Conservation (phyloP, 2,113 vertebrate genomes). For the Cricetomys ansorgei region DNA sequence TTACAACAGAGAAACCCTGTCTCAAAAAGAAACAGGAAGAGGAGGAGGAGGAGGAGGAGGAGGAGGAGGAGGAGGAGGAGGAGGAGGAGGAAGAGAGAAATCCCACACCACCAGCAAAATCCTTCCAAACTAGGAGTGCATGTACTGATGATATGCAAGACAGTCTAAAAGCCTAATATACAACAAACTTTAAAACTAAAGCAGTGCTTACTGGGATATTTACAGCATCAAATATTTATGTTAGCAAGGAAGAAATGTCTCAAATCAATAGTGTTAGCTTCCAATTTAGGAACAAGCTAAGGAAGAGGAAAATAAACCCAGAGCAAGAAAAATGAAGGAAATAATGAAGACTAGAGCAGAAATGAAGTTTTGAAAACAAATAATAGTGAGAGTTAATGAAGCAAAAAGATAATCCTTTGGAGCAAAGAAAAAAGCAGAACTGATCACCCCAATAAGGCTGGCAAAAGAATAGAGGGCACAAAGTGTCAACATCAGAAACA, state of each 20-base stretch:
- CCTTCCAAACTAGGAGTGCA: background rate
- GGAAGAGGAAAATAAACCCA: constrained; percentile 49
- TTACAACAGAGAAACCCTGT: no score
- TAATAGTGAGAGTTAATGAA: background rate
- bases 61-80: no score
- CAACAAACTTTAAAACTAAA: constrained; percentile 34
- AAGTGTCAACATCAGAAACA: background rate
- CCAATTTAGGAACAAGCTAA: constrained; percentile 42
- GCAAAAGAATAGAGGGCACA: background rate
- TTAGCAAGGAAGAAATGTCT: constrained; percentile 51
- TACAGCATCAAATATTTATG: constrained; percentile 70
- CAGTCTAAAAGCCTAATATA: constrained; percentile 38
- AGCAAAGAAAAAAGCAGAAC: background rate
- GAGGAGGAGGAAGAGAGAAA: no score
- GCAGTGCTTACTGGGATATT: constrained; percentile 10
- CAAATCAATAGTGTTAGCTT: constrained; percentile 64
- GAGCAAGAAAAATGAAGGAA: constrained; percentile 16
- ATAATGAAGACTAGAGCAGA: background rate
- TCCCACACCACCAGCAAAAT: background rate
- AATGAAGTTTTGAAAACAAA: constrained; percentile 30
- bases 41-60: no score
- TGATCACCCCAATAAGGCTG: background rate
- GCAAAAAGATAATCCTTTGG: background rate
- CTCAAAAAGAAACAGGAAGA: no score
- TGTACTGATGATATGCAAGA: background rate